Percentiles rank a stretch among this genome's conserved stretches.
Evolutionary conservation across 2,113 vertebrate species (phyloP).

Genomic region (Poeciliopsis retropinna): DNA sequence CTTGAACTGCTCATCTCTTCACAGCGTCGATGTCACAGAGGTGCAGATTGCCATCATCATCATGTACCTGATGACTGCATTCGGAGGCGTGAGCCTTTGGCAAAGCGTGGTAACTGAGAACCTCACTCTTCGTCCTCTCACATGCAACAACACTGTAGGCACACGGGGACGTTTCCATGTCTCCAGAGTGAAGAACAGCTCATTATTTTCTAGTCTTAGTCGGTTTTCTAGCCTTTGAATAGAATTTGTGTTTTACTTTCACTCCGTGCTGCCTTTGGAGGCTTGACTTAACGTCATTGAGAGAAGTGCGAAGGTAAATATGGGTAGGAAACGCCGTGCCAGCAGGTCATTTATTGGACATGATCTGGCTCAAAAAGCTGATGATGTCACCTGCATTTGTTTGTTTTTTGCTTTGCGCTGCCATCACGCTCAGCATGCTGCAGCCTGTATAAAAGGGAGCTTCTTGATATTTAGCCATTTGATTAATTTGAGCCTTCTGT

Average conservation of each 20-base stretch:
- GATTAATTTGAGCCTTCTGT: slow-evolving; percentile 21
- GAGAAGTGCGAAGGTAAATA: slow-evolving; percentile 79
- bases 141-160: background rate
- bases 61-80: slow-evolving; percentile 89
- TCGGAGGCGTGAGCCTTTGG: slow-evolving; percentile 89
- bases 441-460: slow-evolving; percentile 49
- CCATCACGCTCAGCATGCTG: slow-evolving; percentile 71
- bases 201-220: slow-evolving; percentile 36
- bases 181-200: slow-evolving; percentile 34
- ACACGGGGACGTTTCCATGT: slow-evolving; percentile 51
- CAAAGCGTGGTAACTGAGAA: slow-evolving; percentile 81
- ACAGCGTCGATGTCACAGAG: slow-evolving; percentile 95
- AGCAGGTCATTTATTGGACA: slow-evolving; percentile 69
- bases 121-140: background rate
- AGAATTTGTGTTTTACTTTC: slow-evolving; percentile 78
- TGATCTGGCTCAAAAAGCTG: slow-evolving; percentile 73
- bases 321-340: slow-evolving; percentile 68
- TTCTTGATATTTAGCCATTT: background rate
- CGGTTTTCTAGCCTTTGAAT: slow-evolving; percentile 64
- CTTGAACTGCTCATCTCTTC: background rate
- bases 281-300: slow-evolving; percentile 76
- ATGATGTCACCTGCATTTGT: slow-evolving; percentile 61
- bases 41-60: slow-evolving; percentile 88
- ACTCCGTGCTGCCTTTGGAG: slow-evolving; percentile 78
- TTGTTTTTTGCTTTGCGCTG: slow-evolving; percentile 63